Evolutionary conservation across 2,888 invertebrate genomes (phyloP), one percentile per base, ranked within the genome.

Genomic region (Philereme transversata): DNA sequence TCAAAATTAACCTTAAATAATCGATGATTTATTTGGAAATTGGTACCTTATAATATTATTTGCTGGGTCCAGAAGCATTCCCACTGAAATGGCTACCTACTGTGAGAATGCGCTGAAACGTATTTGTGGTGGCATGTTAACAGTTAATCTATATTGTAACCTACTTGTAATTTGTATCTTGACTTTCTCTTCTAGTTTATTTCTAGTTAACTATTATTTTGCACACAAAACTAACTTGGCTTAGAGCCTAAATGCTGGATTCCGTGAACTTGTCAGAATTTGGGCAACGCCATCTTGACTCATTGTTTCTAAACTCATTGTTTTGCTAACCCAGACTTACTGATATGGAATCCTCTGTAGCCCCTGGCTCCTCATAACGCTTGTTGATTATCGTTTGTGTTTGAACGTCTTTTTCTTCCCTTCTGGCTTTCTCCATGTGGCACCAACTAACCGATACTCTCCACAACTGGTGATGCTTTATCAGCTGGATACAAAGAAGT

Each of bases 401-500:
- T 90, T 90, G 84, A 90, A 84, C 83, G 86, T 90, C 82, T 83
- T 90, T 91, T 90, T 92, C 89, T 91, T 92, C 89, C 89, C 90
- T 90, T 90, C 90, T 83, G 90, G 91, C 90, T 86, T 86, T 76
- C 87, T 88, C 87, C 89, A 88, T 88, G 86, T 87, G 90, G 88
- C 88, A 86, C 83, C 86, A 89, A 83, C 77, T 87, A 81, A 82
- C 79, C 51, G 78, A 83, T 83, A 83, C 80, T 85, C 81, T 84
- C 85, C 81, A 81, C 86, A 84, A 84, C 84, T 84, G 89, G 84
- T 83, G 86, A 78, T 81, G 77, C 77, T 74, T 81, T 78, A 82
- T 77, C 84, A 90, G 91, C 90, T 82, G 92, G 90, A 86, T 87
- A 86, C 81, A 89, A 83, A 81, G 91, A 92, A 90, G 84, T 93